Conservation (phyloP, 2,113 vertebrate genomes). For the Haliaeetus leucogaster region DNA sequence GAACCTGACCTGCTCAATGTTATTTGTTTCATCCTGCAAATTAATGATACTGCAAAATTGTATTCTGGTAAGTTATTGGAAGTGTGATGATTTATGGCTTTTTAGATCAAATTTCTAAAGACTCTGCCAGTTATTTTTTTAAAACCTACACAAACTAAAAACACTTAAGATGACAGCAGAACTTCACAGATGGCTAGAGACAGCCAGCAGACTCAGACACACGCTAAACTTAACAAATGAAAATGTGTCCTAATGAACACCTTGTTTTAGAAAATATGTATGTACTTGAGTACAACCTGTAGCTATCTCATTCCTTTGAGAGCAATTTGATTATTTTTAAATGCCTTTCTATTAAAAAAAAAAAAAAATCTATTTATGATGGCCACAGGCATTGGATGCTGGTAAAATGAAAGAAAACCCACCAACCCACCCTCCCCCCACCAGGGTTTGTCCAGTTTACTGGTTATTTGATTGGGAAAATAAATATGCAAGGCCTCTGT, state of each 20-base stretch:
- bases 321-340: not conserved
- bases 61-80: not conserved
- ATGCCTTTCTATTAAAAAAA: not conserved
- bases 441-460: not conserved
- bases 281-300: not conserved
- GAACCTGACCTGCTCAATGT: not conserved
- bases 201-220: constrained; percentile 1
- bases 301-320: not conserved
- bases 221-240: not conserved
- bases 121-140: not conserved
- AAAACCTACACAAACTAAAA: not conserved
- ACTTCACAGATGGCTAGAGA: not conserved
- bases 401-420: not conserved
- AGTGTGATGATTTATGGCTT: not conserved
- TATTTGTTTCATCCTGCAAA: not conserved
- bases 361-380: not conserved
- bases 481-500: not conserved
- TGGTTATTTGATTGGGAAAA: not conserved
- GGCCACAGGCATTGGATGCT: not conserved
- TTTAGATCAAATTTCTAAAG: not conserved
- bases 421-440: not conserved
- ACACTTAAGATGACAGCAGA: not conserved
- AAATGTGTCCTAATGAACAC: not conserved
- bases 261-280: not conserved
- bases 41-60: not conserved